Percentiles rank a stretch among this genome's conserved stretches.
Evolutionary conservation across 2,797 vertebrate species (phyloP).

Genomic region (Alosa sapidissima): DNA sequence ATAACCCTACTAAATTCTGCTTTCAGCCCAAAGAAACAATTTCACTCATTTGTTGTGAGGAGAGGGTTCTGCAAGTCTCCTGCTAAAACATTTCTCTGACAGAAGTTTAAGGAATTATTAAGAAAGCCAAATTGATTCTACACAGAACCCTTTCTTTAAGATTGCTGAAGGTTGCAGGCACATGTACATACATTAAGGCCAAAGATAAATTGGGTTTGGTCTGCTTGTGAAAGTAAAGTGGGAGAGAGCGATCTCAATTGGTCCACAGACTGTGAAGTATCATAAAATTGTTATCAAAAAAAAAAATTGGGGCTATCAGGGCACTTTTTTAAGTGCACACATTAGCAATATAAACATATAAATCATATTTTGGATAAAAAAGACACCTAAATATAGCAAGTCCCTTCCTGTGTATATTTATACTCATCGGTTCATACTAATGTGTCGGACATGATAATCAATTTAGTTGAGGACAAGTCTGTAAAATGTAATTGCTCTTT

Average conservation of each 20-base stretch:
- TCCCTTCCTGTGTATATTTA: background rate
- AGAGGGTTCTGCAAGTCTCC: background rate
- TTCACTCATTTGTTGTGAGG: background rate
- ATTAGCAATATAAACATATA: background rate
- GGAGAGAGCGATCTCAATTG: background rate
- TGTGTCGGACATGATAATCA: background rate
- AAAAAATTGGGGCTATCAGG: background rate
- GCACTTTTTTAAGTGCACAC: background rate
- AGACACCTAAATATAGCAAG: background rate
- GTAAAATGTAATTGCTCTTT: background rate
- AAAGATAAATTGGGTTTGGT: background rate
- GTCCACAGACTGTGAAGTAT: background rate
- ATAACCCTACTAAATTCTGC: background rate
- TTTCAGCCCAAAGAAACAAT: background rate
- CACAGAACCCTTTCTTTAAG: background rate
- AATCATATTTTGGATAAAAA: constrained; percentile 11
- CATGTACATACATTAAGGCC: background rate
- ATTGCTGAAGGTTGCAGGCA: constrained; percentile 13
- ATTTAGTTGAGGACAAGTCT: background rate
- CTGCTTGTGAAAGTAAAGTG: background rate
- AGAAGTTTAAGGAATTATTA: background rate
- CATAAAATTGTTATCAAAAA: constrained; percentile 6
- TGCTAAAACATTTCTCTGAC: background rate
- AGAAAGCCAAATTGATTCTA: background rate
- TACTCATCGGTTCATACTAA: background rate